Base-by-base conservation (phyloP, 2,113 vertebrate genomes). In the Cygnus buccinator region DNA sequence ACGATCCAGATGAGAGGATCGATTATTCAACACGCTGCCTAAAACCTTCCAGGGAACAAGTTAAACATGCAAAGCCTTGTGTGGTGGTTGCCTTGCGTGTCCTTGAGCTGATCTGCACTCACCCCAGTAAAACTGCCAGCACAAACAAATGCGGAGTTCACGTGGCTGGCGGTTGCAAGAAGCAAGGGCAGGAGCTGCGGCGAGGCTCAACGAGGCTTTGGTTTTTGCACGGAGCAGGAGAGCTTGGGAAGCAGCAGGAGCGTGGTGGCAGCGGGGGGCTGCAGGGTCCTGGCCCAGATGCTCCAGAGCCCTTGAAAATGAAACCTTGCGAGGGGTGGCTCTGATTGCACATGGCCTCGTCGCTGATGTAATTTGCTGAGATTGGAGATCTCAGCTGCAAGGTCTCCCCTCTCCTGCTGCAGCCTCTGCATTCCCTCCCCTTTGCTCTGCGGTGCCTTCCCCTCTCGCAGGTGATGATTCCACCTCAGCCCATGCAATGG, bases 281-380 rank as follows among this genome's bases (percentile, higher is more conserved):
- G 2, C 0, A 13, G 10, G 26, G 8, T 31, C 7, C 50, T 52
- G 17, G 21, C 39, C 10, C 5, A 39, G 0, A 26, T 5, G 13
- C 33, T 57, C 18, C 8, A 4, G 6, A 66, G 39, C 28, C 25
- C 33, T 18, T 20, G 54, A 4, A 22, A 63, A n/a, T 1, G 10
- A 48, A 89, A 33, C 9, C 1, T 2, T 28, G 35, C 0, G 0
- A 48, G 13, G 19, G 62, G 55, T 80, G 25, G 3, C 0, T 13
- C 58, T 43, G 2, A 2, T 65, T 10, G 29, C 3, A 33, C 54
- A 52, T 48, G 67, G 31, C 67, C 14, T 26, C 1, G 11, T 11
- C 54, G 35, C 41, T 75, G 39, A 3, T 21, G 35, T 20, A 79
- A 43, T 18, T 18, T 0, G 21, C 66, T 11, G 86, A 35, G 57